Conservation (phyloP, 2,797 vertebrate species). For the Adelosebastes latens region DNA sequence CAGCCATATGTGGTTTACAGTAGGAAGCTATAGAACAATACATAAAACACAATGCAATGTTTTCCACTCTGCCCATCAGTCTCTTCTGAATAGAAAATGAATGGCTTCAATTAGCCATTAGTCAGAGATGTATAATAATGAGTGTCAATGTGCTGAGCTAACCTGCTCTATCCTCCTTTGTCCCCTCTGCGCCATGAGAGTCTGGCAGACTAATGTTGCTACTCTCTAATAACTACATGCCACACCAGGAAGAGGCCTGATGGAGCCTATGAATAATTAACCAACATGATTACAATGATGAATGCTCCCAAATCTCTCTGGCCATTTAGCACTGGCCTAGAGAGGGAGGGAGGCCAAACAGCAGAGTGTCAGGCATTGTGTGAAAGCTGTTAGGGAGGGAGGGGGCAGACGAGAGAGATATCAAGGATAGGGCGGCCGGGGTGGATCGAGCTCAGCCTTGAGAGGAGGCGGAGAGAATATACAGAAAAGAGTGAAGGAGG, state of each 20-base stretch:
- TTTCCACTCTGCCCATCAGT: slow-evolving; percentile 47
- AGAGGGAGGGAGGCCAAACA: slow-evolving; percentile 48
- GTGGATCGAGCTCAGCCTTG: slow-evolving; percentile 40
- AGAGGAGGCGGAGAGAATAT: slow-evolving; percentile 26
- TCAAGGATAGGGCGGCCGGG: slow-evolving; percentile 12
- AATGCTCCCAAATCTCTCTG: slow-evolving; percentile 78
- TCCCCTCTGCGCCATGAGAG: slow-evolving; percentile 58
- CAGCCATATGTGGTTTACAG: slow-evolving; percentile 23
- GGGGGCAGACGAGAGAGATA: slow-evolving; percentile 31
- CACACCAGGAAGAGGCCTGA: slow-evolving; percentile 80
- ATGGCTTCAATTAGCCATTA: slow-evolving; percentile 72
- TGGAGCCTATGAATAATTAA: slow-evolving; percentile 84
- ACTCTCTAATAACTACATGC: slow-evolving; percentile 75
- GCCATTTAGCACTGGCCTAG: slow-evolving; percentile 71
- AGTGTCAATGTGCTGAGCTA: slow-evolving; percentile 48
- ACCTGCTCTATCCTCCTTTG: slow-evolving; percentile 65
- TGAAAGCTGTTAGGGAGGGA: slow-evolving; percentile 62
- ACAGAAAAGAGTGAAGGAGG: slow-evolving; percentile 42
- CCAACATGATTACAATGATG: slow-evolving; percentile 83
- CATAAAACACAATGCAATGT: slow-evolving; percentile 9
- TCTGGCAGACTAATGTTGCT: slow-evolving; percentile 70
- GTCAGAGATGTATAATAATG: slow-evolving; percentile 64
- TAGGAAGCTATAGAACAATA: slow-evolving; percentile 24
- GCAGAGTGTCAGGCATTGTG: slow-evolving; percentile 61
- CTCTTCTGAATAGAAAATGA: slow-evolving; percentile 63